phyloP scores from a whole-genome alignment of 2,888 invertebrate species.

The Lordiphosa andalusiaca region DNA sequence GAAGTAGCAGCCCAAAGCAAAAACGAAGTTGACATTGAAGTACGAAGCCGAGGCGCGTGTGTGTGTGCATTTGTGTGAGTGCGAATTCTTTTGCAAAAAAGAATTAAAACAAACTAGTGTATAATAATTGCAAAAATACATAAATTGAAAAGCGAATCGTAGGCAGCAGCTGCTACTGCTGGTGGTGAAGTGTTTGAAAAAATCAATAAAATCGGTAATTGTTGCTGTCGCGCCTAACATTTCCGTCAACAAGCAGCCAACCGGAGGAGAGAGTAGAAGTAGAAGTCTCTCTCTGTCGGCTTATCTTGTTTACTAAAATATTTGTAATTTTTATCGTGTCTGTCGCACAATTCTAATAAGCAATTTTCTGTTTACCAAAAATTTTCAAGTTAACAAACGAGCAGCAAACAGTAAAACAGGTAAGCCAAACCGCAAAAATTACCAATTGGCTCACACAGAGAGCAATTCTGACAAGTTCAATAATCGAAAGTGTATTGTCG shows the following conservation, averaged over 20 bases:
- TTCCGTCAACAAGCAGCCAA: constrained; percentile 56
- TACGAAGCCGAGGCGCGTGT: constrained; percentile 18
- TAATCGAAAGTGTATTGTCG: constrained; percentile 59
- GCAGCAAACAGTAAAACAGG: constrained; percentile 21
- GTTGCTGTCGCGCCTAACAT: constrained; percentile 44
- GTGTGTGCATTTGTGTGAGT: constrained; percentile 18
- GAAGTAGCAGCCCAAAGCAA: constrained; percentile 1
- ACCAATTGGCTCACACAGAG: constrained; percentile 9
- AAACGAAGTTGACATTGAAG: constrained; percentile 62
- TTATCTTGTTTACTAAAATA: constrained; percentile 31
- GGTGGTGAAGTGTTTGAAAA: constrained; percentile 49
- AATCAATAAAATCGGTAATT: constrained; percentile 58
- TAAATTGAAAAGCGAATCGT: constrained; percentile 16
- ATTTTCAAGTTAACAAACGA: constrained; percentile 16
- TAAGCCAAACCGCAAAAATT: constrained; percentile 16
- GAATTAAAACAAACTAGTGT: constrained; percentile 28
- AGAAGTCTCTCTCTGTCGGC: constrained; percentile 14
- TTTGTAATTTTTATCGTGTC: constrained; percentile 22
- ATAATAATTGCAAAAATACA: constrained; percentile 36
- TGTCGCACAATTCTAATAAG: constrained; percentile 27
- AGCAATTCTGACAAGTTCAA: constrained; percentile 52
- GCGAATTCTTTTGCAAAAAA: constrained; percentile 59
- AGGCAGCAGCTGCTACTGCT: constrained; percentile 28
- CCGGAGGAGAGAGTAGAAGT: neutral
- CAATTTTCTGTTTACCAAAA: constrained; percentile 17